Evolutionary conservation across 2,888 invertebrate genomes (phyloP).

Genomic region (Drosophila atripex): DNA sequence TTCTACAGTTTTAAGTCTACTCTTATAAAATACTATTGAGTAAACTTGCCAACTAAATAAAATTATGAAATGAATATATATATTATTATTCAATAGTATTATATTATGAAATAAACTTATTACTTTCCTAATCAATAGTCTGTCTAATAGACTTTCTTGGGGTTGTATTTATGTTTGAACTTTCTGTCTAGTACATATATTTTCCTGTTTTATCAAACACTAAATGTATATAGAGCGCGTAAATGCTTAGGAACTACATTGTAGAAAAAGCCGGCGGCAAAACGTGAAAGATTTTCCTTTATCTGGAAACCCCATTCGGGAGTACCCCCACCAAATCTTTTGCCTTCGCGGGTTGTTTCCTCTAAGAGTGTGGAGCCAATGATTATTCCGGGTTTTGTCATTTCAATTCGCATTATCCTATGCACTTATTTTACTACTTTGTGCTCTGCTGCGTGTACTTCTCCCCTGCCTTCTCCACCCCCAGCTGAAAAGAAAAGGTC

Average conservation of each 20-base stretch:
- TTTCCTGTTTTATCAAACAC: constrained; percentile 20
- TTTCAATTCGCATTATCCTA: constrained; percentile 82
- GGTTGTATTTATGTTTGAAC: background rate
- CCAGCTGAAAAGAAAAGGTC: constrained; percentile 32
- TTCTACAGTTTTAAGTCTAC: too few relatives aligned
- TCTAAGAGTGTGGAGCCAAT: constrained; percentile 71
- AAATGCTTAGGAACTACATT: constrained; percentile 6
- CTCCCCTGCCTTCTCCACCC: constrained; percentile 16
- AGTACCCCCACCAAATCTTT: background rate
- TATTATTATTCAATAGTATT: too few relatives aligned
- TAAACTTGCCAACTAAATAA: too few relatives aligned
- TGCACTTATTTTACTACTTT: constrained; percentile 80
- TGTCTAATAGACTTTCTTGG: background rate
- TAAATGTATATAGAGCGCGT: constrained; percentile 22
- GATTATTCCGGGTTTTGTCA: constrained; percentile 81
- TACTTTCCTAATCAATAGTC: too few relatives aligned
- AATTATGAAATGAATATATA: too few relatives aligned
- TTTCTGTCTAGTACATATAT: constrained; percentile 4
- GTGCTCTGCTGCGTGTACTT: constrained; percentile 53
- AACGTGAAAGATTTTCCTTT: constrained; percentile 13
- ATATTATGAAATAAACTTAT: too few relatives aligned
- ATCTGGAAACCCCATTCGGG: background rate
- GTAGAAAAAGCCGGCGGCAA: constrained; percentile 39
- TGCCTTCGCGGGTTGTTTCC: constrained; percentile 7
- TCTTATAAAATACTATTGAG: background rate